Conservation (phyloP, 2,888 invertebrate species). For the Crepidodera aurea region DNA sequence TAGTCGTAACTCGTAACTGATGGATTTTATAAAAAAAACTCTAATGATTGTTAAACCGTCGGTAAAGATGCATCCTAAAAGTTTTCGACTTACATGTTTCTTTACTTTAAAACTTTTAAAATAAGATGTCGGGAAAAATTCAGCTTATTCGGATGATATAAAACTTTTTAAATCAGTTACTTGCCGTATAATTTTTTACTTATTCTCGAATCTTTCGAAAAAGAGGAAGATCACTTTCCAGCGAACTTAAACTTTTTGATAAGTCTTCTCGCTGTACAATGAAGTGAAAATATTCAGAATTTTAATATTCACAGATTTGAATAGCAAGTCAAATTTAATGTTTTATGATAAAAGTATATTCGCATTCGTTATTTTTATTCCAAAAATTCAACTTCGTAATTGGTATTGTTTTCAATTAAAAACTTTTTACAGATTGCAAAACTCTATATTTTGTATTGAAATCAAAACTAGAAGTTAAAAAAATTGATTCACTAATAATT, state of each 20-base stretch:
- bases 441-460: too few relatives aligned
- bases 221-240: conserved; percentile 16
- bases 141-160: conserved; percentile 45
- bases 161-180: conserved; percentile 46
- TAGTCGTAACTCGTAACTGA: too few relatives aligned
- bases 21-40: conserved; percentile 15
- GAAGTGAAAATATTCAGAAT: conserved; percentile 13
- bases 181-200: conserved; percentile 44
- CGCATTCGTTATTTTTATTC: too few relatives aligned
- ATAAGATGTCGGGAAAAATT: conserved; percentile 44
- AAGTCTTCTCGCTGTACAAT: conserved; percentile 6
- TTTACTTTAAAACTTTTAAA: conserved; percentile 46
- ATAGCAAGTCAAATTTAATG: too few relatives aligned
- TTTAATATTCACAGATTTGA: conserved; percentile 15
- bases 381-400: too few relatives aligned
- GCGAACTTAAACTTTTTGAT: conserved; percentile 6
- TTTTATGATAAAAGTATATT: too few relatives aligned
- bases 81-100: conserved; percentile 45
- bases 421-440: too few relatives aligned
- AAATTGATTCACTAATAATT: too few relatives aligned
- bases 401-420: too few relatives aligned
- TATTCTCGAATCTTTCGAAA: conserved; percentile 21
- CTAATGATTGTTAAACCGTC: conserved; percentile 22
- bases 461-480: too few relatives aligned
- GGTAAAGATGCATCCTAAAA: conserved; percentile 32